Evolutionary conservation across 1,140 invertebrate species (phyloP).

Genomic region (Drosophila kepulauana): DNA sequence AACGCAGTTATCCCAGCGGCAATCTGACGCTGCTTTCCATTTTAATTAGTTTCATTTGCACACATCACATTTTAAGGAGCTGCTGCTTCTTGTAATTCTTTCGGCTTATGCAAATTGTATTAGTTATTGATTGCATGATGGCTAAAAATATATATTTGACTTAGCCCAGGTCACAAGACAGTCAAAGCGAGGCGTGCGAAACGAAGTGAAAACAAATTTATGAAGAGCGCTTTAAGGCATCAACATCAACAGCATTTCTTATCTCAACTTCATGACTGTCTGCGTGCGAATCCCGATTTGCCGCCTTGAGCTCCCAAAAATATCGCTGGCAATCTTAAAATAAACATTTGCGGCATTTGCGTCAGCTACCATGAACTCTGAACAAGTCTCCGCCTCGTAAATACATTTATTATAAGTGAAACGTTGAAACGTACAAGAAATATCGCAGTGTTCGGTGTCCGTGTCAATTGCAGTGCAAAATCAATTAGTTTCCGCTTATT

Average conservation of each 20-base stretch:
- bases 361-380: slow-evolving; percentile 7
- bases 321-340: slow-evolving; percentile 24
- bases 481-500: slow-evolving; percentile 48
- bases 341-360: slow-evolving; percentile 26
- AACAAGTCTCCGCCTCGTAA: not conserved
- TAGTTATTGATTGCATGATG: slow-evolving; percentile 4
- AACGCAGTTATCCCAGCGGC: not conserved
- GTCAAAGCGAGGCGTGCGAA: not conserved
- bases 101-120: slow-evolving; percentile 32
- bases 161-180: not conserved
- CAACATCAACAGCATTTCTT: not conserved
- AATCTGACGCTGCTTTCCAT: slow-evolving; percentile 18
- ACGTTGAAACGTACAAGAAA: not conserved
- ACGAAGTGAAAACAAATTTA: slow-evolving; percentile 7
- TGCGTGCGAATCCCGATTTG: not conserved
- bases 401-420: not conserved
- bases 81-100: slow-evolving; percentile 5
- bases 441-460: not conserved
- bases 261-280: not conserved
- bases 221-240: slow-evolving; percentile 2
- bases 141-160: slow-evolving; percentile 16
- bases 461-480: slow-evolving; percentile 19
- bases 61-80: not conserved
- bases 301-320: slow-evolving; percentile 12
- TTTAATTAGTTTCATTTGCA: slow-evolving; percentile 53